Conservation (phyloP, 2,888 invertebrate genomes). For the Imbricaverruca yamaguchii region DNA sequence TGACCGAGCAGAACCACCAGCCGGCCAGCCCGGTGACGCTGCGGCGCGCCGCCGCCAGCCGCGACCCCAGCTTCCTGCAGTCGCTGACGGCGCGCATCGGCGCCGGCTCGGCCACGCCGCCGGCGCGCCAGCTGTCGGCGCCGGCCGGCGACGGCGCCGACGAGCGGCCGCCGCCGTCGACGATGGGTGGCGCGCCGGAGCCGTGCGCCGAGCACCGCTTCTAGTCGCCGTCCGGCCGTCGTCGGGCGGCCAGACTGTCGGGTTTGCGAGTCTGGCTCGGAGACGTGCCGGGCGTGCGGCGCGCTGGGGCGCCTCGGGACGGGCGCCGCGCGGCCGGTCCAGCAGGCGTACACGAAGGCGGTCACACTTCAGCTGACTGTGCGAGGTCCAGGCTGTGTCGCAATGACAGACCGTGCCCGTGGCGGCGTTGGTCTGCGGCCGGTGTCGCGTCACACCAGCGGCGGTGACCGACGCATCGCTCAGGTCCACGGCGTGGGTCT, state of each 20-base stretch:
- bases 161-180: neutral
- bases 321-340: neutral
- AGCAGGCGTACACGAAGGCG: neutral
- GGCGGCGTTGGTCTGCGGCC: too few species aligned
- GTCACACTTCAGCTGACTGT: neutral
- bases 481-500: too few species aligned
- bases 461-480: too few species aligned
- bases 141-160: neutral
- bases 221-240: neutral
- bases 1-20: constrained; percentile 31
- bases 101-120: neutral
- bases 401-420: too few species aligned
- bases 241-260: too few species aligned
- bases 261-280: too few species aligned
- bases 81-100: neutral
- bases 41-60: constrained; percentile 15
- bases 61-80: constrained; percentile 11
- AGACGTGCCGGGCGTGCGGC: neutral
- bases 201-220: neutral
- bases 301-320: neutral
- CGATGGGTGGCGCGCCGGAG: neutral
- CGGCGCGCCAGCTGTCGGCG: neutral
- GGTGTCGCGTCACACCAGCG: too few species aligned
- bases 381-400: too few species aligned
- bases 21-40: constrained; percentile 30